These are phyloP conservation scores for Hypomecis atomaria DNA, from an alignment of 2,888 invertebrate species.

Conservation along the genomic window DNA sequence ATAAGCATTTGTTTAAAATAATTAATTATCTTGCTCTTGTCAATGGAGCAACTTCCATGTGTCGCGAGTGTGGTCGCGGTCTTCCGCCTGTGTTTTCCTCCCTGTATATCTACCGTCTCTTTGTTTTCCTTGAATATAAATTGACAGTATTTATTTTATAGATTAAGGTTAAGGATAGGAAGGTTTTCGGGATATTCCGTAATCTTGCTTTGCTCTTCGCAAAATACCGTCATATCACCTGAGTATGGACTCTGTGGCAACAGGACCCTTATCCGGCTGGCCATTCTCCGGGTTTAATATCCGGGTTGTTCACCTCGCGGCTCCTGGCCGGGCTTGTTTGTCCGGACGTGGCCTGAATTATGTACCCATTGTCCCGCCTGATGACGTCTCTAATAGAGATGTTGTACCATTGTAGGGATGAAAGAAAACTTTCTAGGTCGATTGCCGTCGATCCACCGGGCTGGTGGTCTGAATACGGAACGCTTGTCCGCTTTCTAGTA, in stretches of 20 bases:
- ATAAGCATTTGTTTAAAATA: too few relatives aligned
- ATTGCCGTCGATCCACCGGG: too few relatives aligned
- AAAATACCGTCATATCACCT: conserved; percentile 3
- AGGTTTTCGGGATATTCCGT: not conserved
- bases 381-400: conserved; percentile 21
- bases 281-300: conserved; percentile 17
- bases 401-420: not conserved
- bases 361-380: conserved; percentile 16
- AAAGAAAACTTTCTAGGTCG: not conserved
- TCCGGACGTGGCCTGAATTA: conserved; percentile 23
- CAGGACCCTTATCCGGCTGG: not conserved
- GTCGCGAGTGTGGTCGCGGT: too few relatives aligned
- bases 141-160: too few relatives aligned
- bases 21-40: too few relatives aligned
- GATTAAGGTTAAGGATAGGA: too few relatives aligned
- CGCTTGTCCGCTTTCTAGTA: too few relatives aligned
- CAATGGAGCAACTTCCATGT: too few relatives aligned
- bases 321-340: conserved; percentile 25
- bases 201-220: not conserved
- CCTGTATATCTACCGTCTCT: too few relatives aligned
- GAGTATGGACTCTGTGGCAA: not conserved
- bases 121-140: too few relatives aligned
- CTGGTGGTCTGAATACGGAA: too few relatives aligned
- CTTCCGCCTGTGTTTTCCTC: too few relatives aligned
- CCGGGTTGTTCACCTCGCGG: conserved; percentile 26